phyloP scores from a whole-genome alignment of 2,888 invertebrate species.

The Plutella xylostella region DNA sequence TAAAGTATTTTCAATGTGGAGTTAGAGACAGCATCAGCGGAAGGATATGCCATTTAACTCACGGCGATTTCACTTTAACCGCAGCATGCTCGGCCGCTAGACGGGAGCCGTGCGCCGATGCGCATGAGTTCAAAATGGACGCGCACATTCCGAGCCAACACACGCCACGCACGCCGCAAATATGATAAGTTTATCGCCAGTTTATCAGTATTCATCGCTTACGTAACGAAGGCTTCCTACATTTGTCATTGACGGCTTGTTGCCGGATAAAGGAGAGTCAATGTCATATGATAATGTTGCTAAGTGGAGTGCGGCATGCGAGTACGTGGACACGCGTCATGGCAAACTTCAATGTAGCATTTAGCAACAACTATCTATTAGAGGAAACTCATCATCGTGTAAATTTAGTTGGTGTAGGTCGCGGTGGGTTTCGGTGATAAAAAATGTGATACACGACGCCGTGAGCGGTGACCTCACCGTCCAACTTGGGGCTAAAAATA shows the following conservation, averaged over 20 bases:
- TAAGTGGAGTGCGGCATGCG: background rate
- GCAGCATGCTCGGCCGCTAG: no score
- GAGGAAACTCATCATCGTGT: background rate
- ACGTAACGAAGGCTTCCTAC: slow-evolving; percentile 12
- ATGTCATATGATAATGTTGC: slow-evolving; percentile 11
- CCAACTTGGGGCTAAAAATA: slow-evolving; percentile 4
- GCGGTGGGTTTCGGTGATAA: slow-evolving; percentile 40
- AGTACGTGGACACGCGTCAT: background rate
- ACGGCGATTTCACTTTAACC: slow-evolving; percentile 4
- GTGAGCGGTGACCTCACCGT: slow-evolving; percentile 42
- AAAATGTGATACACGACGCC: no score
- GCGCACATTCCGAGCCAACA: background rate
- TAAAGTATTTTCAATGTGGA: no score
- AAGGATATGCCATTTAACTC: background rate
- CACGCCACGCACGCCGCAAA: background rate
- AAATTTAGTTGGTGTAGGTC: slow-evolving; percentile 56
- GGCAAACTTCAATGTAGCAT: background rate
- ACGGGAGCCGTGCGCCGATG: background rate
- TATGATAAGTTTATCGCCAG: background rate
- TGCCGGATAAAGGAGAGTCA: slow-evolving; percentile 11
- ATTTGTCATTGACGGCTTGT: slow-evolving; percentile 5
- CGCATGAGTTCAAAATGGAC: background rate
- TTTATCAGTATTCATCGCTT: slow-evolving; percentile 7
- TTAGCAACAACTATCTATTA: background rate
- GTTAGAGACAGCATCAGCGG: background rate